These are phyloP conservation scores for Monarcha castaneiventris DNA, from an alignment of 2,113 vertebrate species.

Conservation along the genomic window DNA sequence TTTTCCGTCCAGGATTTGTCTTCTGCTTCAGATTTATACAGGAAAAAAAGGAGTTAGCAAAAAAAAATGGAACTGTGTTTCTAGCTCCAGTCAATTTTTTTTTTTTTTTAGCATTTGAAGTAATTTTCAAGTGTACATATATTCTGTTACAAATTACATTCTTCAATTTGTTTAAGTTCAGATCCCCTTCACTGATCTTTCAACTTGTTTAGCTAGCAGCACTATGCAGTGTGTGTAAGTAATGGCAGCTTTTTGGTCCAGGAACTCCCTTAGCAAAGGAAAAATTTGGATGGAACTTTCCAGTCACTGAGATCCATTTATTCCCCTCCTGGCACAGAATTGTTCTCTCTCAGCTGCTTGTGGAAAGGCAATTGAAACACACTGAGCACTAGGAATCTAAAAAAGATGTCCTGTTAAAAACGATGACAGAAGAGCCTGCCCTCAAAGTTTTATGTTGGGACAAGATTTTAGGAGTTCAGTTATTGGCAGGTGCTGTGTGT, in stretches of 20 bases:
- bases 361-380: background rate
- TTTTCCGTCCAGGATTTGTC: background rate
- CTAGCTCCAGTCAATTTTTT: background rate
- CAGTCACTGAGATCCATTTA: background rate
- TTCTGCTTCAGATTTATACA: background rate
- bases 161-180: background rate
- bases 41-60: background rate
- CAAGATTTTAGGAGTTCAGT: background rate
- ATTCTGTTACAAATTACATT: background rate
- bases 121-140: background rate
- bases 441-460: background rate
- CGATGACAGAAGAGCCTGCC: background rate
- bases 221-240: background rate
- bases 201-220: background rate
- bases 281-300: background rate
- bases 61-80: background rate
- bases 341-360: background rate
- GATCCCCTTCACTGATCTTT: background rate
- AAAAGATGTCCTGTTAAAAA: background rate
- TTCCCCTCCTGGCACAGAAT: background rate
- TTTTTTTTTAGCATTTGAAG: background rate
- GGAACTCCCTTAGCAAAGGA: background rate
- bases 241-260: background rate
- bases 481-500: background rate
- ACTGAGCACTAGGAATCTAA: background rate